Evolutionary conservation across 1,140 invertebrate genomes (phyloP), one percentile per base, ranked within the genome.

Genomic region (Platyscapa corneri): DNA sequence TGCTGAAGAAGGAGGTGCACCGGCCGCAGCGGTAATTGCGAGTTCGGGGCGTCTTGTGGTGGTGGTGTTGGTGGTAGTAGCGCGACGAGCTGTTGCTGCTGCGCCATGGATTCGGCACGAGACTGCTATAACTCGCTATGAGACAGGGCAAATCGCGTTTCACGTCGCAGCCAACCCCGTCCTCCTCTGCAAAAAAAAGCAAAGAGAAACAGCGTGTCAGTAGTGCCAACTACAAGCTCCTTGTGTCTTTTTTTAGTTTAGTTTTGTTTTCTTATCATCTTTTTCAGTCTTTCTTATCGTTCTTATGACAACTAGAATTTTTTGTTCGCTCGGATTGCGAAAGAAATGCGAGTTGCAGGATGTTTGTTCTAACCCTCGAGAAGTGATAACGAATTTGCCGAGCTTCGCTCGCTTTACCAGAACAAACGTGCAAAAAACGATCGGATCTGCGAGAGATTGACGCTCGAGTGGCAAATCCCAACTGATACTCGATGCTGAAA

Each of bases 1-100:
- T 88, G 53, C 90, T 88, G 85, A 90, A 90, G 80, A 88, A 88
- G 23, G 88, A 88, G 37, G 88, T 74, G 37, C 90, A 90, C 1
- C 86, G 86, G 0, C 81, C 84, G 53, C 90, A 90, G n/a, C 86
- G 81, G 23, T 53, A 86, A 37, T 82, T 86, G 0, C 84, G 77
- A 0, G 49, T 20, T 0, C 84, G 77, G 8, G 53, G 65, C 20
- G 32, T 1, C 5, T 46, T n/a, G 30, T 3, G 0, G 18, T 76
- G 46, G 18, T 76, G 30, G 16, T 18, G 53, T 1, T 46, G n/a
- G n/a, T n/a, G n/a, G n/a, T n/a, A n/a, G 42, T 46, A 12, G 42
- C n/a, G 0, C 2, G 30, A 30, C 1, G 27, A 1, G 32, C 39
- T 27, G 37, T 42, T 16, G 16, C 39, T 23, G 27, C 27, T 72